Percentiles rank a stretch among this genome's conserved stretches.
These are phyloP conservation scores for Kryptolebias marmoratus DNA, from an alignment of 2,113 vertebrate species.

Conservation along the genomic window DNA sequence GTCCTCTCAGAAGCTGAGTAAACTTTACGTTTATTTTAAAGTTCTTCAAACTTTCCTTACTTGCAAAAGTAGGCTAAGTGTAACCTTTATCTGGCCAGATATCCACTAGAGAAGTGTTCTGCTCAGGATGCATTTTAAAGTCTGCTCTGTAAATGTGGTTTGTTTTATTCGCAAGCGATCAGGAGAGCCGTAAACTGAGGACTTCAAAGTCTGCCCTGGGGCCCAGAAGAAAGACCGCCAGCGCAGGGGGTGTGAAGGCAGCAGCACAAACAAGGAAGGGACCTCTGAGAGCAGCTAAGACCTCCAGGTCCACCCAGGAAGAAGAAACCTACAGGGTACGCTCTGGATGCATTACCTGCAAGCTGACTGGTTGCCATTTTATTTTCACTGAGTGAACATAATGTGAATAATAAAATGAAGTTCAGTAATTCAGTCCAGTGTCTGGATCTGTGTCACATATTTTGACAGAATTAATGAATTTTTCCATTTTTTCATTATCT, in stretches of 20 bases:
- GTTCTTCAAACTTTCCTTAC: conserved; percentile 35
- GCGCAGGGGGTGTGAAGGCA: conserved; percentile 19
- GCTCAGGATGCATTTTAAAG: conserved; percentile 41
- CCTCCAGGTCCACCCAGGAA: conserved; percentile 53
- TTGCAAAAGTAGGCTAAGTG: conserved; percentile 22
- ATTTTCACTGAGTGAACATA: conserved; percentile 17
- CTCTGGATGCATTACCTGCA: conserved; percentile 2
- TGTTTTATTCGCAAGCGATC: conserved; percentile 68
- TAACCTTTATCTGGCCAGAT: conserved; percentile 38
- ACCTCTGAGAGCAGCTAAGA: conserved; percentile 38
- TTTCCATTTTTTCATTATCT: not conserved
- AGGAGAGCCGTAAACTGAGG: conserved; percentile 63
- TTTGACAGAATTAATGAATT: not conserved
- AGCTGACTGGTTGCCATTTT: conserved; percentile 6
- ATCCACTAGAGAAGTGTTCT: conserved; percentile 32
- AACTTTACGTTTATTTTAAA: conserved; percentile 34
- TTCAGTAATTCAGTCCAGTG: not conserved
- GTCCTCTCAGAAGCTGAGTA: conserved; percentile 42
- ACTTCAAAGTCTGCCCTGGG: conserved; percentile 54
- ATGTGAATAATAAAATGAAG: not conserved
- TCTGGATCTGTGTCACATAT: not conserved
- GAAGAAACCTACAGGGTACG: conserved; percentile 81
- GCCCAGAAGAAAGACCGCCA: conserved; percentile 38
- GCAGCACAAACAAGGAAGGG: conserved; percentile 34
- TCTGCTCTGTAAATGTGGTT: conserved; percentile 38